phyloP scores from a whole-genome alignment of 2,888 invertebrate species.

The Tipula unca region DNA sequence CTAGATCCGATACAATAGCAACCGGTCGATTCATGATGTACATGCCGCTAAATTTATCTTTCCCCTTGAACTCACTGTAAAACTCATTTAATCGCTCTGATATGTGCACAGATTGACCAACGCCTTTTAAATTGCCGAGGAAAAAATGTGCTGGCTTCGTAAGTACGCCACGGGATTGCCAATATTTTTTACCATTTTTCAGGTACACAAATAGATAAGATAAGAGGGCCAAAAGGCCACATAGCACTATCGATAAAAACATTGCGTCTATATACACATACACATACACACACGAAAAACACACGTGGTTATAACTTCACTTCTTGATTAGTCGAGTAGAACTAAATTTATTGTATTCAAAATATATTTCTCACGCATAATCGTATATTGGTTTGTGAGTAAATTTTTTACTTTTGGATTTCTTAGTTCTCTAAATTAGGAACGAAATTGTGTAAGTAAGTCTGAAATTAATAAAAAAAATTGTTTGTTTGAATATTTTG shows the following conservation, averaged over 20 bases:
- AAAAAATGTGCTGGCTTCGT: not conserved
- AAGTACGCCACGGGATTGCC: not conserved
- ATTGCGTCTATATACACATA: too few species aligned
- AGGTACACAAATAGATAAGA: not conserved
- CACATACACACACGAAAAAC: too few species aligned
- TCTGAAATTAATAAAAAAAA: too few species aligned
- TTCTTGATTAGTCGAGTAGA: not conserved
- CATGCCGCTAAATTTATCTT: conserved; percentile 24
- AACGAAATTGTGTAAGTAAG: too few species aligned
- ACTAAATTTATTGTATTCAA: not conserved
- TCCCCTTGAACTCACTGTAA: conserved; percentile 24
- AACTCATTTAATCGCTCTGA: not conserved
- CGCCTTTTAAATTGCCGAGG: not conserved
- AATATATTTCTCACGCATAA: not conserved
- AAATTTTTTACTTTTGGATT: not conserved
- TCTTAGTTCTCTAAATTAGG: too few species aligned
- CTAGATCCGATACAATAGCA: conserved; percentile 23
- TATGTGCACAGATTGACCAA: not conserved
- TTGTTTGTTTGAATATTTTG: too few species aligned
- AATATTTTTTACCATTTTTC: not conserved
- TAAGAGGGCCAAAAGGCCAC: not conserved
- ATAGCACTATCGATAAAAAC: not conserved
- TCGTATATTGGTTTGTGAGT: not conserved
- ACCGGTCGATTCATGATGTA: conserved; percentile 24
- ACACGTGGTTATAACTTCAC: not conserved